These are phyloP conservation scores for Trachemys scripta DNA, from an alignment of 2,113 vertebrate genomes.

Conservation along the genomic window DNA sequence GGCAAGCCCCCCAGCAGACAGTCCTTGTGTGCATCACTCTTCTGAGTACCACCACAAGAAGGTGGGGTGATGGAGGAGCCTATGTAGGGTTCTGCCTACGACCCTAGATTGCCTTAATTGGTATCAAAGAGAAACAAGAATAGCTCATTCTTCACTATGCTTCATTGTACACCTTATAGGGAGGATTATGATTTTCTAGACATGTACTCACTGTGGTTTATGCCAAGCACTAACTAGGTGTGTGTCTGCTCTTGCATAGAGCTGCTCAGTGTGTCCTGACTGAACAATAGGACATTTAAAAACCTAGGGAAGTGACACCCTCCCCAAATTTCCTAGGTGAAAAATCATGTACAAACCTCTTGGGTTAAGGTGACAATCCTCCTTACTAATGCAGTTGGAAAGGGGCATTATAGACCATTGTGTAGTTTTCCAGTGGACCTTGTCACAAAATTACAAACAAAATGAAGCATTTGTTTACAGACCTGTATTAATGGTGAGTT, in stretches of 20 bases:
- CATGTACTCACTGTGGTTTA: neutral
- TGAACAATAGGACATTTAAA: constrained; percentile 45
- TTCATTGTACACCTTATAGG: neutral
- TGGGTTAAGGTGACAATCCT: neutral
- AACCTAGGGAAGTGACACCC: constrained; percentile 33
- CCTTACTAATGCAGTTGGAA: neutral
- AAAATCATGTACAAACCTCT: neutral
- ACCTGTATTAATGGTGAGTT: neutral
- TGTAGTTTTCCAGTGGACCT: neutral
- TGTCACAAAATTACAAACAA: neutral
- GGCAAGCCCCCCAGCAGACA: neutral
- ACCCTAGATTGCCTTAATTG: accelerated
- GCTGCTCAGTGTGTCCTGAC: constrained; percentile 11
- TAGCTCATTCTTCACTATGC: accelerated
- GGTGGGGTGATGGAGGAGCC: too few species aligned
- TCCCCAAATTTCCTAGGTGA: constrained; percentile 32
- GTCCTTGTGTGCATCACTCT: neutral
- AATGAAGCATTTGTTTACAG: neutral
- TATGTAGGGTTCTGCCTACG: neutral
- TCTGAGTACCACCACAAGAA: accelerated
- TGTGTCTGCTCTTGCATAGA: neutral
- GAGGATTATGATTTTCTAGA: neutral
- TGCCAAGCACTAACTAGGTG: neutral
- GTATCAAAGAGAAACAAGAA: too few species aligned
- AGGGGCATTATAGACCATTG: neutral